These are phyloP conservation scores for Drosophila tristis DNA, from an alignment of 1,140 invertebrate species.

Conservation along the genomic window DNA sequence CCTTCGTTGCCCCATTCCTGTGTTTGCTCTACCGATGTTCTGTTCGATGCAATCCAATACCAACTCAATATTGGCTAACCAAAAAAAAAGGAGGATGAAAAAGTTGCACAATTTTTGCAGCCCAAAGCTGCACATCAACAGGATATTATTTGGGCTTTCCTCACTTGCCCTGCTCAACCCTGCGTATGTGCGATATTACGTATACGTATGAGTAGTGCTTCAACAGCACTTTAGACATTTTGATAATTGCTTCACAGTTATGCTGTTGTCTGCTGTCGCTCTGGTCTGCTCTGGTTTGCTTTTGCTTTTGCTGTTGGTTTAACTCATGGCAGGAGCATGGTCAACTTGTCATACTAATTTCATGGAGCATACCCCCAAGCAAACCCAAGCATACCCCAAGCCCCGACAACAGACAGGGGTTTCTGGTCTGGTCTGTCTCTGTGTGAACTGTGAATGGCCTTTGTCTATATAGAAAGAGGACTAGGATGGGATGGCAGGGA, in stretches of 20 bases:
- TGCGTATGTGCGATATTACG: constrained; percentile 48
- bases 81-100: constrained; percentile 14
- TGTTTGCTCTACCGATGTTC: constrained; percentile 18
- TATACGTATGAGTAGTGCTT: constrained; percentile 17
- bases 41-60: constrained; percentile 34
- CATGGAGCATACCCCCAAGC: constrained; percentile 22
- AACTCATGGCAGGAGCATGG: constrained; percentile 37
- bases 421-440: constrained; percentile 28
- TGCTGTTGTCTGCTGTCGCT: constrained; percentile 19
- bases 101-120: constrained; percentile 30
- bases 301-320: constrained; percentile 13
- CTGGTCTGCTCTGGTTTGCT: neutral
- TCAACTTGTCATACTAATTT: constrained; percentile 79
- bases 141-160: constrained; percentile 23
- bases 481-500: constrained; percentile 7
- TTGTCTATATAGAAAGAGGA: constrained; percentile 10
- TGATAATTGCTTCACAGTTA: constrained; percentile 49
- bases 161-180: neutral
- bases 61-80: constrained; percentile 50
- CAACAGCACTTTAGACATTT: constrained; percentile 44
- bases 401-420: neutral
- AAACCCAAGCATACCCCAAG: constrained; percentile 5
- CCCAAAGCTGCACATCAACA: constrained; percentile 34
- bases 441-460: constrained; percentile 35
- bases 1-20: neutral